These are phyloP conservation scores for Resseliella maxima DNA, from an alignment of 2,888 invertebrate species.

Conservation along the genomic window DNA sequence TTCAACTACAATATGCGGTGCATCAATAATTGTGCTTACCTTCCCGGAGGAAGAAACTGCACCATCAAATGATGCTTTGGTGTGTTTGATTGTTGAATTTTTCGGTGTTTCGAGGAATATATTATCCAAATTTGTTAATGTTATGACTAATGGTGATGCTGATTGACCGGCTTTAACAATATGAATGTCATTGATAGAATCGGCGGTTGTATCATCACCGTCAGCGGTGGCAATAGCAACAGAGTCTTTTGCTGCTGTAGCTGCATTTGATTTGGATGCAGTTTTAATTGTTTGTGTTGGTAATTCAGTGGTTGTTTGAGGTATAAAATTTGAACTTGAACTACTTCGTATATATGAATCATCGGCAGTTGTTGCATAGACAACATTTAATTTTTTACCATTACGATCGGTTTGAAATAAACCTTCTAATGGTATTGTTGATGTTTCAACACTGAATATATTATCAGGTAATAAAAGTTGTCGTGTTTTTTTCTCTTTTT, in stretches of 20 bases:
- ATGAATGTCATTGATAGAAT: constrained; percentile 32
- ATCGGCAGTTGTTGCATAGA: constrained; percentile 67
- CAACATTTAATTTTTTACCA: constrained; percentile 61
- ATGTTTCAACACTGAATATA: constrained; percentile 69
- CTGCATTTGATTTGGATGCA: too few relatives aligned
- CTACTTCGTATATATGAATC: constrained; percentile 4
- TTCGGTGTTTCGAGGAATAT: constrained; percentile 64
- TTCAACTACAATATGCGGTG: constrained; percentile 60
- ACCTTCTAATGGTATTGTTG: constrained; percentile 76
- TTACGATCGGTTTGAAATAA: constrained; percentile 70
- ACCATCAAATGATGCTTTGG: constrained; percentile 59
- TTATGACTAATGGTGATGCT: constrained; percentile 66
- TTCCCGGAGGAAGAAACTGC: constrained; percentile 64
- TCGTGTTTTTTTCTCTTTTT: constrained; percentile 57
- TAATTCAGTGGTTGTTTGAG: constrained; percentile 62
- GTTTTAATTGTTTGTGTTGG: constrained; percentile 56
- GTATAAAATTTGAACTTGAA: constrained; percentile 56
- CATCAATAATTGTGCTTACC: constrained; percentile 63
- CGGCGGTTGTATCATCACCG: constrained; percentile 29
- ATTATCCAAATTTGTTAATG: constrained; percentile 67
- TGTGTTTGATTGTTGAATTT: constrained; percentile 58
- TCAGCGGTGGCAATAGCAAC: not conserved
- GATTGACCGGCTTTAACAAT: constrained; percentile 58
- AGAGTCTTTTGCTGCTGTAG: too few relatives aligned
- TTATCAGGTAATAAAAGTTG: constrained; percentile 64